Evolutionary conservation across 1,140 invertebrate species (phyloP).

Genomic region (Orius insidiosus): DNA sequence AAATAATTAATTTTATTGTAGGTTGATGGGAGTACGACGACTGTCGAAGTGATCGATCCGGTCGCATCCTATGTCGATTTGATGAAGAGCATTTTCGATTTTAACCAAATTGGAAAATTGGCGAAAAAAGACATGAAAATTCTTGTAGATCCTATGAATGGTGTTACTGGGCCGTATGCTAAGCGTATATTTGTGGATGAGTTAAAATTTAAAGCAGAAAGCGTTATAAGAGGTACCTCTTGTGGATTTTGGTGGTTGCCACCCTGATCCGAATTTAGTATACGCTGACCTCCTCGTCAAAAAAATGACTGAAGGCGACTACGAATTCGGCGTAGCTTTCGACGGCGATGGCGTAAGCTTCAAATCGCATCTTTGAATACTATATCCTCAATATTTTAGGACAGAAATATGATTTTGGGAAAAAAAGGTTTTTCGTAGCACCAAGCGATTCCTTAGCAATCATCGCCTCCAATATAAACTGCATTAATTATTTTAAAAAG

Average conservation of each 20-base stretch:
- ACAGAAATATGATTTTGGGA: constrained; percentile 95
- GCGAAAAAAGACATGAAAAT: constrained; percentile 60
- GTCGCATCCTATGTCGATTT: constrained; percentile 76
- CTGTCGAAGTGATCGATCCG: constrained; percentile 81
- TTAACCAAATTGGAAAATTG: constrained; percentile 26
- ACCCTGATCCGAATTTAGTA: constrained; percentile 97
- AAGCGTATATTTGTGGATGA: constrained; percentile 75
- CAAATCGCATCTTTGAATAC: neutral
- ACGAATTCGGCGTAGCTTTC: constrained; percentile 94
- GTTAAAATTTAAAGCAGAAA: constrained; percentile 50
- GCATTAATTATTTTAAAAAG: constrained; percentile 87
- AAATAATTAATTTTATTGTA: constrained; percentile 30
- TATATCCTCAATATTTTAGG: constrained; percentile 32
- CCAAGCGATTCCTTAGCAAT: constrained; percentile 95
- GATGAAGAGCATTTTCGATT: constrained; percentile 98
- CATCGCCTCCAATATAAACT: constrained; percentile 74
- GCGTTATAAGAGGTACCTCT: constrained; percentile 57
- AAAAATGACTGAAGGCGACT: constrained; percentile 55
- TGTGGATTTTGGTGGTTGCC: constrained; percentile 88
- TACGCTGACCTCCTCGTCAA: constrained; percentile 80
- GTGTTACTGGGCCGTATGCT: constrained; percentile 95
- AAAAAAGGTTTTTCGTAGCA: constrained; percentile 94
- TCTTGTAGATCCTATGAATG: constrained; percentile 85
- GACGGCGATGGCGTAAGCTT: constrained; percentile 83
- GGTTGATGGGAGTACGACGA: constrained; percentile 56